Conservation (phyloP, 2,113 vertebrate species). For the Microcebus tavaratra region DNA sequence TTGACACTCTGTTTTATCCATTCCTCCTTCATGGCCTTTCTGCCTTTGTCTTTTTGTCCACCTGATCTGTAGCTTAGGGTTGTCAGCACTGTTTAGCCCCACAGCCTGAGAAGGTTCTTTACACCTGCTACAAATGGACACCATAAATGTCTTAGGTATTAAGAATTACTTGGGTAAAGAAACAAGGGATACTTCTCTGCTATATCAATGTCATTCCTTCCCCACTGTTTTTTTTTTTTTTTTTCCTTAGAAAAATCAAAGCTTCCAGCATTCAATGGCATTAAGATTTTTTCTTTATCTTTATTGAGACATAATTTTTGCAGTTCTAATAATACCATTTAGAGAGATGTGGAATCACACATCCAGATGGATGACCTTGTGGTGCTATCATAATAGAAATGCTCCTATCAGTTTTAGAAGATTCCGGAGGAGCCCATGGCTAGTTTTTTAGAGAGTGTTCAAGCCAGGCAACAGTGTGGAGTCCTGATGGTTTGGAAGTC, state of each 20-base stretch:
- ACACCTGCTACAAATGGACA: not conserved
- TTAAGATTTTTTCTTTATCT: not conserved
- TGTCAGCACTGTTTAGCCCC: not conserved
- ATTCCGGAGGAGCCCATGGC: fast-evolving
- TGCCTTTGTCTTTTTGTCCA: not conserved
- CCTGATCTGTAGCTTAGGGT: not conserved
- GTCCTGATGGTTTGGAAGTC: not conserved
- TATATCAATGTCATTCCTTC: not conserved
- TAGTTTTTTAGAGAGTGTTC: not conserved
- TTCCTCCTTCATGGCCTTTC: not conserved
- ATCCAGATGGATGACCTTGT: not conserved
- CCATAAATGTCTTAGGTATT: not conserved
- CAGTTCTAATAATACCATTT: not conserved
- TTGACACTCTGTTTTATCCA: not conserved
- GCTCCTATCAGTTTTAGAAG: not conserved
- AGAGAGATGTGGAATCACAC: not conserved
- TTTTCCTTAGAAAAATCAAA: not conserved
- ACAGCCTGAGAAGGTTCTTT: not conserved
- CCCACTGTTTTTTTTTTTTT: not conserved
- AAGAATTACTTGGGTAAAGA: not conserved
- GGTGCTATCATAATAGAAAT: not conserved
- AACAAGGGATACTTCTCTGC: not conserved
- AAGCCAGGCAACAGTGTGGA: not conserved
- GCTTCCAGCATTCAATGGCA: not conserved
- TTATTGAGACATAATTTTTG: not conserved